Base-by-base conservation (phyloP, 1,140 invertebrate species). In the Camponotus floridanus region DNA sequence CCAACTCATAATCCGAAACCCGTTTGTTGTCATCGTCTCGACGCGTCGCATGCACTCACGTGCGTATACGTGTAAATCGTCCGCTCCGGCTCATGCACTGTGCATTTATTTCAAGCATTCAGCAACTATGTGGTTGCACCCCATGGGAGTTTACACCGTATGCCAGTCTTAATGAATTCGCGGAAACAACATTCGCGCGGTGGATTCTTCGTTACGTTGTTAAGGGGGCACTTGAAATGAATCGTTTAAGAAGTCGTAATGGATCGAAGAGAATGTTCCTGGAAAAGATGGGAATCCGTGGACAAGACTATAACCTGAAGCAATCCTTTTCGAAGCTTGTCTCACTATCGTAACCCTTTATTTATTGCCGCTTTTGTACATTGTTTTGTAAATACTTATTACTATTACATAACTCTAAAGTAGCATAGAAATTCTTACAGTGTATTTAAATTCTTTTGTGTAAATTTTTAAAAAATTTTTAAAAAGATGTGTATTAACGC, bases 151-250 rank as follows among this genome's bases (percentile, higher is more conserved):
- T 64, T 88, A 68, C 80, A 62, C 48, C 71, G 74, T 68, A 39
- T 39, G 61, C 55, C 71, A 86, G 87, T 55, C 87, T 86, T 89
- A 89, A 89, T 88, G 88, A 89, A 88, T 89, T 89, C 88, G 88
- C 88, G 87, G 88, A 89, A 89, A 86, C 55, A 62, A 86, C 76
- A 61, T 81, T 86, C 84, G 36, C 87, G 45, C 70, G 11, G 76
- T n/a, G 84, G 67, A 89, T 88, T 88, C 88, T 89, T 86, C 76
- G 84, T 68, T 51, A 65, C 42, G 36, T 70, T 80, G 61, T 74
- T 80, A 67, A 88, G 81, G 13, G 65, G 31, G 62, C n/a, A 80
- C 67, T 85, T 76, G 84, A 89, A 88, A 89, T 76, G 88, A 83
- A 88, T 89, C 88, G 83, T 86, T 81, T 59, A 70, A 64, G 21